phyloP scores from a whole-genome alignment of 2,113 vertebrate genomes.

The Pampusana beccarii region DNA sequence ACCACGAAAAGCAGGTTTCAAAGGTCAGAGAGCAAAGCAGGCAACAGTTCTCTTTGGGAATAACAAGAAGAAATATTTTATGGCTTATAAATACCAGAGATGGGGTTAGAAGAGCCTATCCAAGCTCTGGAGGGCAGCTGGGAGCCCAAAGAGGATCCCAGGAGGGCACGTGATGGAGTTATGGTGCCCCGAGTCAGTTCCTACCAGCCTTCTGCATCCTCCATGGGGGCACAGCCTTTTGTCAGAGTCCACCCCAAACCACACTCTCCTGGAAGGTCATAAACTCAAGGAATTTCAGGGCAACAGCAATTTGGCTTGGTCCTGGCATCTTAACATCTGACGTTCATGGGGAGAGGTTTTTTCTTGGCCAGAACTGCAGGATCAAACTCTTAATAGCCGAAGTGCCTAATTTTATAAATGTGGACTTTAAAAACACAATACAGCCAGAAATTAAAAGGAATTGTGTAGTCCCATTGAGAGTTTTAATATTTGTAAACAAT shows the following conservation, averaged over 20 bases:
- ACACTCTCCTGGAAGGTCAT: neutral
- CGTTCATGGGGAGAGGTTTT: neutral
- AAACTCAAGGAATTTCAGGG: neutral
- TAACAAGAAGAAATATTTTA: neutral
- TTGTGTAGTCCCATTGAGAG: neutral
- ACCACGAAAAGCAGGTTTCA: accelerated
- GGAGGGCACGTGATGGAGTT: neutral
- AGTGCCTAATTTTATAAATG: neutral
- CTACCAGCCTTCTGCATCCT: neutral
- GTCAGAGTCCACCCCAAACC: neutral
- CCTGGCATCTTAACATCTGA: neutral
- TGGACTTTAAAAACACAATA: neutral
- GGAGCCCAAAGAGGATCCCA: neutral
- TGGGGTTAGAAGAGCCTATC: neutral
- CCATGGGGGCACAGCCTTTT: neutral
- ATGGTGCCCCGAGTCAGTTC: neutral
- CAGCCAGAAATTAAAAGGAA: neutral
- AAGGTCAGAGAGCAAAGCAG: neutral
- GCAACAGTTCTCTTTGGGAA: neutral
- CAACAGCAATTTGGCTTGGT: neutral
- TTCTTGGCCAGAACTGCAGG: neutral
- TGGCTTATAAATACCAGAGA: neutral
- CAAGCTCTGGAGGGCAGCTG: neutral
- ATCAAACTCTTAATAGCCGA: neutral
- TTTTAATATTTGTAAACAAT: conserved; percentile 13